Base-by-base conservation (phyloP, 2,888 invertebrate species). In the Cerastis rubricosa region DNA sequence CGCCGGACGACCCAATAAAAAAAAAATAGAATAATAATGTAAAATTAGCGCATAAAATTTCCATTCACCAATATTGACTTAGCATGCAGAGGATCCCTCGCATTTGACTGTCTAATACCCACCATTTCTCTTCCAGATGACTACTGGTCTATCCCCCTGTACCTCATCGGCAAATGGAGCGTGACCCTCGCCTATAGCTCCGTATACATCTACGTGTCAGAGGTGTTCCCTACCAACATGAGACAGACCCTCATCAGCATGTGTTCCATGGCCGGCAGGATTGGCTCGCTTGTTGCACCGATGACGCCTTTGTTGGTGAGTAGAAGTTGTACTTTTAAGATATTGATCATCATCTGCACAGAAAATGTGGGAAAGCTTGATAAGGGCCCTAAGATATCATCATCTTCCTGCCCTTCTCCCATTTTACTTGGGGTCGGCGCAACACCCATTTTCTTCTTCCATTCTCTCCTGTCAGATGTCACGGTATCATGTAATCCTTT, bases 221-320 rank as follows among this genome's bases (percentile, higher is more conserved):
- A 98, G 91, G 97, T 98, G 80, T 98, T 98, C 93, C 98, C 98
- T 0, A 98, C 98, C 0, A 97, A 97, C 78, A 95, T 98, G 92
- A 92, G 98, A 76, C 97, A 98, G 92, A 97, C 98, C 0, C 93
- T 98, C 66, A 97, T 98, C 92, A 97, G 97, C 72, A 96, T 97
- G 68, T 98, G 98, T 90, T 98, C 98, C 1, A 98, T 97, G 89
- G 97, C 97, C 57, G 98, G 98, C 63, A 97, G 98, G 85, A 97
- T 97, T 65, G 98, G 98, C 1, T 97, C 98, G 0, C 97, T 98
- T 90, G 92, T 97, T 25, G 97, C 98, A 0, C 98, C 98, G 0
- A 96, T 98, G 91, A 97, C 97, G 47, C 98, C 97, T 11, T 92
- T 98, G 78, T 88, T 98, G 96, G 98, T 98, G 93, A 95, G 96